Percentiles rank a stretch among this genome's conserved stretches.
phyloP scores from a whole-genome alignment of 2,113 vertebrate species.

The Phrynocephalus versicolor region DNA sequence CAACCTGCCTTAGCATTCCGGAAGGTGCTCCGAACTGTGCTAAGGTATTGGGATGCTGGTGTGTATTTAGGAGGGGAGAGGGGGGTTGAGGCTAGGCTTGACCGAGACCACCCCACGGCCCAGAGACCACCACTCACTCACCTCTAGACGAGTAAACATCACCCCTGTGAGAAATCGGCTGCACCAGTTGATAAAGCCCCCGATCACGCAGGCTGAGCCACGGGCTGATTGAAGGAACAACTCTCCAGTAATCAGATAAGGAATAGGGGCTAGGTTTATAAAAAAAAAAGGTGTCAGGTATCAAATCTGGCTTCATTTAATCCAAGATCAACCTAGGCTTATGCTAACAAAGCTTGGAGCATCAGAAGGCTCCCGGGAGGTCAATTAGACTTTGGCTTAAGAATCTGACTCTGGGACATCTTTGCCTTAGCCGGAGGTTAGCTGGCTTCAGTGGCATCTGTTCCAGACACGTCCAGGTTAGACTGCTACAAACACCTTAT shows the following conservation, averaged over 20 bases:
- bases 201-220: slow-evolving; percentile 87
- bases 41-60: too few species aligned
- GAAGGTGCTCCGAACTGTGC: too few species aligned
- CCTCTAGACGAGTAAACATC: slow-evolving; percentile 89
- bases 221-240: slow-evolving; percentile 92
- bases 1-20: too few species aligned
- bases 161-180: slow-evolving; percentile 87
- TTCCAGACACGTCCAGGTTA: too few species aligned
- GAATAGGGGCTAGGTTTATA: slow-evolving; percentile 83
- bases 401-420: not conserved
- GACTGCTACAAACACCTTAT: too few species aligned
- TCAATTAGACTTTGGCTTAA: too few species aligned
- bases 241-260: slow-evolving; percentile 84
- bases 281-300: accelerated
- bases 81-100: too few species aligned
- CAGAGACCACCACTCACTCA: slow-evolving; percentile 70
- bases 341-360: too few species aligned
- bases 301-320: too few species aligned
- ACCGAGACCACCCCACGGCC: accelerated
- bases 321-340: too few species aligned
- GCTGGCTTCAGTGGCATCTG: too few species aligned
- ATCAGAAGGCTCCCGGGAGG: not conserved
- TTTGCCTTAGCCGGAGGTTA: not conserved
- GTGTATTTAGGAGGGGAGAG: too few species aligned
- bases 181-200: slow-evolving; percentile 89